Percentiles rank a stretch among this genome's conserved stretches.
phyloP scores from a whole-genome alignment of 2,888 invertebrate genomes.

The Acanthosepion lycidas region DNA sequence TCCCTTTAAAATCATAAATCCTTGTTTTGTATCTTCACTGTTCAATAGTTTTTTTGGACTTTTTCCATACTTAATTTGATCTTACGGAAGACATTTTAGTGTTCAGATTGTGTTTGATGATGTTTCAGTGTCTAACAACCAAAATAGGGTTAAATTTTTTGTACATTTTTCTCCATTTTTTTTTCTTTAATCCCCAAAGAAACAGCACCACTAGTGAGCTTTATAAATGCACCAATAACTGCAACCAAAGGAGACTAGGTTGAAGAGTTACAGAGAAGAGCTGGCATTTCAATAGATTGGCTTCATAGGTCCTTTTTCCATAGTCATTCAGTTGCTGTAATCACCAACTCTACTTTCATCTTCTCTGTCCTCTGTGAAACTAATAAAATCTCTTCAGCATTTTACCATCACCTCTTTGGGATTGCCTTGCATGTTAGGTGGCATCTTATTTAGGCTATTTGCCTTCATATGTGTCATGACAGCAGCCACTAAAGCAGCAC shows the following conservation, averaged over 20 bases:
- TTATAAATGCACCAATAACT: neutral
- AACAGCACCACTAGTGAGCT: constrained; percentile 33
- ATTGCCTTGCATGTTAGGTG: neutral
- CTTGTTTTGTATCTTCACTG: neutral
- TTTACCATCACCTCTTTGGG: neutral
- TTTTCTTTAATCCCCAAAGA: neutral
- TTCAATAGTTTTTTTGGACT: neutral
- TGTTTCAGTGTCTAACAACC: neutral
- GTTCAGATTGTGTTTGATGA: neutral
- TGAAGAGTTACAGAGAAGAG: neutral
- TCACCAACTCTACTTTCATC: neutral
- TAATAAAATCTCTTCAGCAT: neutral
- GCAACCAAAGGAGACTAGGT: constrained; percentile 33
- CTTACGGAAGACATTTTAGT: neutral
- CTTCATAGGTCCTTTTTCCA: neutral
- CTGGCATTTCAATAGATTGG: neutral
- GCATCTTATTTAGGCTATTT: neutral
- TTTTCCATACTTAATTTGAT: neutral
- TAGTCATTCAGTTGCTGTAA: neutral
- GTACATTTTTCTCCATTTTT: neutral
- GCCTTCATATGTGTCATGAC: constrained; percentile 61
- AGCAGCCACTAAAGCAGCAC: constrained; percentile 74
- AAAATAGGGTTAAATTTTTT: neutral
- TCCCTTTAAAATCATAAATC: neutral
- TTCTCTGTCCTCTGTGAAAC: neutral